These are phyloP conservation scores for Marronus borbonicus DNA, from an alignment of 2,888 invertebrate species.

Conservation along the genomic window DNA sequence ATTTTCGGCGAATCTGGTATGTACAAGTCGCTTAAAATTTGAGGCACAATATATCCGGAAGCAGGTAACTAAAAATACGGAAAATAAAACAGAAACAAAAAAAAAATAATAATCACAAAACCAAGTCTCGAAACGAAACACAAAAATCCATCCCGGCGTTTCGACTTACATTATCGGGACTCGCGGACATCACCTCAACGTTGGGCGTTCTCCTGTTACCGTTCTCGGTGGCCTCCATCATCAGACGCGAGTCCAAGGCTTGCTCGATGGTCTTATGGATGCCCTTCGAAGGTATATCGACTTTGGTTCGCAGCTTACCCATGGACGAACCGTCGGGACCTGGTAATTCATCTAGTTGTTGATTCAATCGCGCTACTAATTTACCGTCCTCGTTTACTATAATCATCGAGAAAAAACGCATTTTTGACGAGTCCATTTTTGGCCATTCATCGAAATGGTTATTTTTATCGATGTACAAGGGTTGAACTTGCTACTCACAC, in stretches of 20 bases:
- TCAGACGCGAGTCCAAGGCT: slow-evolving; percentile 61
- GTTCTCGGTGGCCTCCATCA: slow-evolving; percentile 59
- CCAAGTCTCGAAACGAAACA: background rate
- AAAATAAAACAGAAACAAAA: background rate
- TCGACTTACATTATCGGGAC: slow-evolving; percentile 71
- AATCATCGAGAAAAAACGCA: background rate
- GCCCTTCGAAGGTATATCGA: slow-evolving; percentile 74
- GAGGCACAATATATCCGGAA: slow-evolving; percentile 9
- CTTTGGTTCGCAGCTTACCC: slow-evolving; percentile 72
- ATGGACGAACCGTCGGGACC: slow-evolving; percentile 69
- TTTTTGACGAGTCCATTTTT: background rate
- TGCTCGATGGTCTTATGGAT: slow-evolving; percentile 73
- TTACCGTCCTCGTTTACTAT: slow-evolving; percentile 69
- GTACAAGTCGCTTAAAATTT: slow-evolving; percentile 14
- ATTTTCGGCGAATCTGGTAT: background rate
- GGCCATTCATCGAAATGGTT: background rate
- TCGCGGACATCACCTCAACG: slow-evolving; percentile 71
- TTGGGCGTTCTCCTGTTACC: slow-evolving; percentile 71
- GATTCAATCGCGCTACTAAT: slow-evolving; percentile 67
- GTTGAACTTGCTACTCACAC: slow-evolving; percentile 60
- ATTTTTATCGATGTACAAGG: background rate
- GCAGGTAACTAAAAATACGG: slow-evolving; percentile 8
- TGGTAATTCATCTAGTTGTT: slow-evolving; percentile 64
- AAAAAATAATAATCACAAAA: slow-evolving; percentile 47
- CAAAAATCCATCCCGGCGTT: background rate